Percentiles rank a stretch among this genome's conserved stretches.
Conservation (phyloP, 2,888 invertebrate species). For the Gymnoscelis rufifasciata region DNA sequence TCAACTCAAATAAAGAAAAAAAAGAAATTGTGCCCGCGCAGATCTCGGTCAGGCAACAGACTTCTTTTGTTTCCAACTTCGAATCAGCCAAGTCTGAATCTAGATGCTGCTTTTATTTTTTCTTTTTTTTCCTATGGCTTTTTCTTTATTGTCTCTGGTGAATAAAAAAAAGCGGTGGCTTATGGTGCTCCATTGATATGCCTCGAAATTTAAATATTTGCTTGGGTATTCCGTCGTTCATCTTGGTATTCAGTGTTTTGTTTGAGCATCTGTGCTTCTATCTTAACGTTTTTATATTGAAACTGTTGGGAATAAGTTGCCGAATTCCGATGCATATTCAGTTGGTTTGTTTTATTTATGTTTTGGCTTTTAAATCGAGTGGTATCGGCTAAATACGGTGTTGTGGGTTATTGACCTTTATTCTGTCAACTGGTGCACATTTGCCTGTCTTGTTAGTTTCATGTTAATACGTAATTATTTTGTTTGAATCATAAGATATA, state of each 20-base stretch:
- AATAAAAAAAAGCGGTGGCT: slow-evolving; percentile 72
- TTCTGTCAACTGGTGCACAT: too few relatives aligned
- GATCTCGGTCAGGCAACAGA: slow-evolving; percentile 77
- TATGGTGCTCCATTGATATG: slow-evolving; percentile 79
- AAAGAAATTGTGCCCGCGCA: slow-evolving; percentile 70
- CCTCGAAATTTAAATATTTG: slow-evolving; percentile 80
- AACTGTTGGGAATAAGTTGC: slow-evolving; percentile 23
- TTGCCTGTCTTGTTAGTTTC: too few relatives aligned
- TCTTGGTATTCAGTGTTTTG: slow-evolving; percentile 55
- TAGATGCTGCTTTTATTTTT: slow-evolving; percentile 73
- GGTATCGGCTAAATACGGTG: too few relatives aligned
- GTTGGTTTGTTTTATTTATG: slow-evolving; percentile 11
- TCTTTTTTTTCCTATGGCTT: slow-evolving; percentile 64
- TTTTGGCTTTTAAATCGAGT: slow-evolving; percentile 1
- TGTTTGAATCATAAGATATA: too few relatives aligned
- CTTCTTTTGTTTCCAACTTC: slow-evolving; percentile 75
- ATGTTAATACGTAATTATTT: too few relatives aligned
- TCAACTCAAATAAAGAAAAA: slow-evolving; percentile 59
- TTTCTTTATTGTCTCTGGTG: slow-evolving; percentile 75
- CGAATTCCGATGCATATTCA: slow-evolving; percentile 13
- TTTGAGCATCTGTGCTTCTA: slow-evolving; percentile 64
- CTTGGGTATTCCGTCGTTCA: slow-evolving; percentile 67
- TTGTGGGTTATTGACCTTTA: too few relatives aligned
- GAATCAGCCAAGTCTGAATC: slow-evolving; percentile 78
- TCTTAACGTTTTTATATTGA: slow-evolving; percentile 71